Evolutionary conservation across 2,888 invertebrate species (phyloP).

Genomic region (Ecdyonurus torrentis): DNA sequence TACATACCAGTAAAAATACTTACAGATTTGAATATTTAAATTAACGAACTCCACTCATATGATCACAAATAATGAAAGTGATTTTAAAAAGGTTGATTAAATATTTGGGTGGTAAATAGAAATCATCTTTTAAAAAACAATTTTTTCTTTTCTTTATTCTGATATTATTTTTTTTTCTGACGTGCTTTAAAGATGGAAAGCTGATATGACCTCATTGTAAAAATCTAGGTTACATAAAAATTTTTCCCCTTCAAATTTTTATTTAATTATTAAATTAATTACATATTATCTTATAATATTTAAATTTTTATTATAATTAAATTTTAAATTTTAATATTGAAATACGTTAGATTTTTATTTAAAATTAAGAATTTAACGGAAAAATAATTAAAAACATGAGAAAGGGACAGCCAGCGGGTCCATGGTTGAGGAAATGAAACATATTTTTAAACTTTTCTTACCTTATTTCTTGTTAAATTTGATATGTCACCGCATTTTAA

Average conservation of each 20-base stretch:
- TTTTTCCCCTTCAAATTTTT: neutral
- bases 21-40: too few species aligned
- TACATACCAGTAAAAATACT: too few species aligned
- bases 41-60: too few species aligned
- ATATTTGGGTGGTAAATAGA: neutral
- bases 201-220: neutral
- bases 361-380: neutral
- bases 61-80: neutral
- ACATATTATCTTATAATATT: too few species aligned
- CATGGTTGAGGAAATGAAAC: neutral
- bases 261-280: too few species aligned
- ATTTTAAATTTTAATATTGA: neutral
- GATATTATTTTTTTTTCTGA: too few species aligned
- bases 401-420: neutral
- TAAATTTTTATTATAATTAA: neutral
- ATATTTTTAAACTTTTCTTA: neutral
- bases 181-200: neutral
- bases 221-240: neutral
- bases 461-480: neutral
- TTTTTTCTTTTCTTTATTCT: too few species aligned
- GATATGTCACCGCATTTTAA: neutral
- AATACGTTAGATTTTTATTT: neutral
- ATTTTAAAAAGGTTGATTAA: too few species aligned
- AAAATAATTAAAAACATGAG: neutral
- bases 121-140: neutral